Percentiles rank a stretch among this genome's conserved stretches.
Evolutionary conservation across 2,888 invertebrate genomes (phyloP).

Genomic region (Euspilapteryx auroguttella): DNA sequence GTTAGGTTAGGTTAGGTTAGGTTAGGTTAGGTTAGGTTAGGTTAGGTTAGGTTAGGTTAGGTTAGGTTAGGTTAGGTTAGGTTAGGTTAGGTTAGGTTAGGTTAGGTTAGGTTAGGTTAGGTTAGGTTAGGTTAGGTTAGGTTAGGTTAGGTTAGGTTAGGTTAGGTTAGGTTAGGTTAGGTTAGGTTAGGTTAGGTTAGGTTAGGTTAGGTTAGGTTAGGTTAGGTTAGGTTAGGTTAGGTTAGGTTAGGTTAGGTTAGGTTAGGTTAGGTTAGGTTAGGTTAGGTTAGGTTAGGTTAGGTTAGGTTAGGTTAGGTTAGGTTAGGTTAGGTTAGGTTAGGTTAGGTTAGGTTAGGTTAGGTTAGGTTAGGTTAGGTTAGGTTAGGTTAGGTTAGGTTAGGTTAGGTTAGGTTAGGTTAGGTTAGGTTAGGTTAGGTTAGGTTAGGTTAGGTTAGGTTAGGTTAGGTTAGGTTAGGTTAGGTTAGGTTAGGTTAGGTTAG

Average conservation of each 20-base stretch:
- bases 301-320: slow-evolving; percentile 11
- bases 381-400: slow-evolving; percentile 11
- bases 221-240: slow-evolving; percentile 8
- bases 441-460: slow-evolving; percentile 11
- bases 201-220: slow-evolving; percentile 8
- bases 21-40: slow-evolving; percentile 12
- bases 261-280: slow-evolving; percentile 12
- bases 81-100: slow-evolving; percentile 8
- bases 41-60: slow-evolving; percentile 9
- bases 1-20: no score
- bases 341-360: slow-evolving; percentile 10
- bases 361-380: slow-evolving; percentile 9
- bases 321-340: slow-evolving; percentile 10
- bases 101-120: slow-evolving; percentile 9
- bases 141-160: slow-evolving; percentile 10
- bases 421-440: slow-evolving; percentile 11
- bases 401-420: slow-evolving; percentile 11
- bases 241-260: slow-evolving; percentile 12
- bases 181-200: slow-evolving; percentile 10
- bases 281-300: slow-evolving; percentile 12
- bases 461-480: slow-evolving; percentile 7
- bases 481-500: slow-evolving; percentile 9
- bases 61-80: slow-evolving; percentile 12
- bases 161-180: slow-evolving; percentile 10
- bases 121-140: slow-evolving; percentile 9